Percentiles rank a stretch among this genome's conserved stretches.
Evolutionary conservation across 2,888 invertebrate species (phyloP).

Genomic region (Zaprionus bogoriensis): DNA sequence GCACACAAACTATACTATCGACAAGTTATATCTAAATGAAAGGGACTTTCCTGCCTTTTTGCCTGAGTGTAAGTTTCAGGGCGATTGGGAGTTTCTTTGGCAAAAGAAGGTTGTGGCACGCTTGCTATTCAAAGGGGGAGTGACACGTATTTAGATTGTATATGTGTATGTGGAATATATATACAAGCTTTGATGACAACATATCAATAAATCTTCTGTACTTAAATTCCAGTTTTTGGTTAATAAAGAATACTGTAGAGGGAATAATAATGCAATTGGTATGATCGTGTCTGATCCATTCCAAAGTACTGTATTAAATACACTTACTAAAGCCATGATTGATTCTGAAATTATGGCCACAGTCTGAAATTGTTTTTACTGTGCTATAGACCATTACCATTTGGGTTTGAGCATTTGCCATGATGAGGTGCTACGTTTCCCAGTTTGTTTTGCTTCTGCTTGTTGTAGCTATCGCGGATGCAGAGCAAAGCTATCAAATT

Average conservation of each 20-base stretch:
- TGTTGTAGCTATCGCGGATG: neutral
- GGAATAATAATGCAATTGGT: no score
- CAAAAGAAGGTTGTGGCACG: neutral
- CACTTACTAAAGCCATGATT: no score
- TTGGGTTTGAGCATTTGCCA: neutral
- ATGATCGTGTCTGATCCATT: no score
- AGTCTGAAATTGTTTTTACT: neutral
- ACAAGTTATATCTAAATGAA: neutral
- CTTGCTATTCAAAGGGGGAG: neutral
- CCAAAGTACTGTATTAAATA: no score
- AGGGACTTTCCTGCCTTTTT: conserved; percentile 1
- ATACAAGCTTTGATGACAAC: no score
- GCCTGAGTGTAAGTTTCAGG: neutral
- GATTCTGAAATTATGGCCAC: neutral
- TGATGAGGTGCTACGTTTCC: neutral
- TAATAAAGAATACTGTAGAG: no score
- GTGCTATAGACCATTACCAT: neutral
- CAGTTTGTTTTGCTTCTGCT: neutral
- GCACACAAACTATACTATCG: neutral
- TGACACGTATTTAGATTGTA: neutral
- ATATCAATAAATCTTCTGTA: no score
- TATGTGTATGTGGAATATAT: no score
- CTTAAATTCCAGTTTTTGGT: no score
- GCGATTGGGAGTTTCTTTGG: neutral
- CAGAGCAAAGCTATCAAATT: neutral